Conservation (phyloP, 2,888 invertebrate genomes). For the Elaeidobius kamerunicus region DNA sequence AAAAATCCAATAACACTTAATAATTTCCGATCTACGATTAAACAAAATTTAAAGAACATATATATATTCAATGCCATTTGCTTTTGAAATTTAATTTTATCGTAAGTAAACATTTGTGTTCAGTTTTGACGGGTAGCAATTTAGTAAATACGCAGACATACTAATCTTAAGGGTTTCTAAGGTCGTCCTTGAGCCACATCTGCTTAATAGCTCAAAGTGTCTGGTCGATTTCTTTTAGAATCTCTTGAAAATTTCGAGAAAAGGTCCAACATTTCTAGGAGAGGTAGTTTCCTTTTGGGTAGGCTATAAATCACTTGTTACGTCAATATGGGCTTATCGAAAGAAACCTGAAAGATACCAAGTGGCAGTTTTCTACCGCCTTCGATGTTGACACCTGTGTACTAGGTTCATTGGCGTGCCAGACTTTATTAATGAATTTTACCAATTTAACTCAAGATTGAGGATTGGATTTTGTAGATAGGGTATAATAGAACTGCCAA, state of each 20-base stretch:
- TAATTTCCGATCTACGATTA: no score
- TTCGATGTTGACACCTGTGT: conserved; percentile 17
- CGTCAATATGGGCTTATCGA: conserved; percentile 16
- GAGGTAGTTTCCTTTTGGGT: conserved; percentile 17
- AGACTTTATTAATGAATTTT: no score
- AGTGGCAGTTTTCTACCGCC: conserved; percentile 16
- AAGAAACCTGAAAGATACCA: conserved; percentile 14
- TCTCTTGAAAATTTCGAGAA: conserved; percentile 16
- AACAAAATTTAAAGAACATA: no score
- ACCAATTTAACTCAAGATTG: no score
- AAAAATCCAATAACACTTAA: no score
- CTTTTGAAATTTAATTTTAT: no score
- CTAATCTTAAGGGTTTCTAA: no score
- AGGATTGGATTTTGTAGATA: no score
- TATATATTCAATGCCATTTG: background rate
- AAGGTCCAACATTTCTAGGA: conserved; percentile 10
- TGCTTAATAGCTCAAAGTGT: background rate
- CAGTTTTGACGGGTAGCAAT: no score
- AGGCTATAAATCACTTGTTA: conserved; percentile 20
- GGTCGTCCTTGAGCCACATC: background rate
- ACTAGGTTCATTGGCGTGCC: conserved; percentile 34
- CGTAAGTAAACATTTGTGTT: no score
- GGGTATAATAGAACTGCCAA: no score
- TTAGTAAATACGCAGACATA: no score
- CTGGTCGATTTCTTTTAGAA: conserved; percentile 1